Evolutionary conservation across 2,113 vertebrate genomes (phyloP).

Genomic region (Pteropus alecto): DNA sequence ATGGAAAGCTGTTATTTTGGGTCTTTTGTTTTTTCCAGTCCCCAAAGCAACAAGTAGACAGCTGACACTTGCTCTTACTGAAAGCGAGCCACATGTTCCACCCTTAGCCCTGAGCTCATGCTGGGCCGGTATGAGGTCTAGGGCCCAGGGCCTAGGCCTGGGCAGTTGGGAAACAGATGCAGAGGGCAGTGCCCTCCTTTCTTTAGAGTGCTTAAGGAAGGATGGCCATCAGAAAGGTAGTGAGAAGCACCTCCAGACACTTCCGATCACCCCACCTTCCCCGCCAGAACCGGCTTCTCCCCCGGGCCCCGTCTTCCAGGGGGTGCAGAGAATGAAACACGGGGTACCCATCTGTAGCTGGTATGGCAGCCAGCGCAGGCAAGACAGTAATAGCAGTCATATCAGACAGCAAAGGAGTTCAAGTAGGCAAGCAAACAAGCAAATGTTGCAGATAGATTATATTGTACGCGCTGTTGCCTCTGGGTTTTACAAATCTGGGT

Average conservation of each 20-base stretch:
- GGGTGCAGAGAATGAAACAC: neutral
- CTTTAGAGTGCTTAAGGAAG: neutral
- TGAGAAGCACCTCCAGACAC: neutral
- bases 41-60: neutral
- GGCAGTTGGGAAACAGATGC: neutral
- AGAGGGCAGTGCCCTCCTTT: neutral
- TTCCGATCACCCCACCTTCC: neutral
- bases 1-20: neutral
- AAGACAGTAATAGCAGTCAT: neutral
- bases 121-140: neutral
- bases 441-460: constrained; percentile 18
- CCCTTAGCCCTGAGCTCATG: neutral
- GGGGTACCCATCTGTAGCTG: neutral
- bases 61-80: neutral
- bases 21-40: neutral
- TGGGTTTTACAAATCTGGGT: constrained; percentile 32
- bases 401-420: neutral
- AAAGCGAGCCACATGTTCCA: neutral
- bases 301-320: neutral
- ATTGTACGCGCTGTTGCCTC: neutral
- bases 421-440: neutral
- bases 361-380: neutral
- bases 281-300: neutral
- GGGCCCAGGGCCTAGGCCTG: neutral
- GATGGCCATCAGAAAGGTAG: neutral